phyloP scores from a whole-genome alignment of 2,888 invertebrate genomes.

The Nymphalis polychloros region DNA sequence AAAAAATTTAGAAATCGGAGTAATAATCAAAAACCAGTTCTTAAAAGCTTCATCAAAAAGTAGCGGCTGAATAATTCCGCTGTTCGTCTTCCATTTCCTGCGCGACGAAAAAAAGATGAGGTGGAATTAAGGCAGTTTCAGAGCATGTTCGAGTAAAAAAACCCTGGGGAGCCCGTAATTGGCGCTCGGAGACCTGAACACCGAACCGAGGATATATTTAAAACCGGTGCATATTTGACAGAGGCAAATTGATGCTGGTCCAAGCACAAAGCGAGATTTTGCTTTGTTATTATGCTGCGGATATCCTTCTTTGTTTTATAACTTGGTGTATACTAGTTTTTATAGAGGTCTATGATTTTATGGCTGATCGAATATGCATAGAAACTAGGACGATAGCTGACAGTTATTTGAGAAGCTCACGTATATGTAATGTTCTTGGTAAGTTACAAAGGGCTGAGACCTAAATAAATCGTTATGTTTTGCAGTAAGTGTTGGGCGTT shows the following conservation, averaged over 20 bases:
- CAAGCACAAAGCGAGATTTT: slow-evolving; percentile 16
- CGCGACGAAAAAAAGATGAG: slow-evolving; percentile 27
- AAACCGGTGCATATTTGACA: slow-evolving; percentile 46
- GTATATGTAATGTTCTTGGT: background rate
- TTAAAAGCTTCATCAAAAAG: slow-evolving; percentile 9
- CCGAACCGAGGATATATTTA: slow-evolving; percentile 47
- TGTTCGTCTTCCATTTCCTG: slow-evolving; percentile 32
- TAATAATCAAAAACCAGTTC: slow-evolving; percentile 9
- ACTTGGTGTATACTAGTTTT: slow-evolving; percentile 3
- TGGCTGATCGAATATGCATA: slow-evolving; percentile 5
- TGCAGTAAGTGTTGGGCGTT: too few species aligned
- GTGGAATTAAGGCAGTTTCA: slow-evolving; percentile 26
- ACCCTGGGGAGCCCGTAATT: slow-evolving; percentile 52
- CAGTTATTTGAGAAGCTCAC: background rate
- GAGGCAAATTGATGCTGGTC: slow-evolving; percentile 20
- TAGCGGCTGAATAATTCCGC: slow-evolving; percentile 7
- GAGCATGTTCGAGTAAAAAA: slow-evolving; percentile 39
- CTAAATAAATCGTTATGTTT: too few species aligned
- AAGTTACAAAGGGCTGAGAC: too few species aligned
- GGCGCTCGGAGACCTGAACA: slow-evolving; percentile 47
- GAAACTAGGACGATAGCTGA: background rate
- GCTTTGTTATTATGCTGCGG: slow-evolving; percentile 12
- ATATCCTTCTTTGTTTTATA: slow-evolving; percentile 10
- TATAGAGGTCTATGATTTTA: slow-evolving; percentile 7
- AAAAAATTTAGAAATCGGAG: background rate